Evolutionary conservation across 2,888 invertebrate genomes (phyloP), one percentile per base, ranked within the genome.

Genomic region (Catonia carolina): DNA sequence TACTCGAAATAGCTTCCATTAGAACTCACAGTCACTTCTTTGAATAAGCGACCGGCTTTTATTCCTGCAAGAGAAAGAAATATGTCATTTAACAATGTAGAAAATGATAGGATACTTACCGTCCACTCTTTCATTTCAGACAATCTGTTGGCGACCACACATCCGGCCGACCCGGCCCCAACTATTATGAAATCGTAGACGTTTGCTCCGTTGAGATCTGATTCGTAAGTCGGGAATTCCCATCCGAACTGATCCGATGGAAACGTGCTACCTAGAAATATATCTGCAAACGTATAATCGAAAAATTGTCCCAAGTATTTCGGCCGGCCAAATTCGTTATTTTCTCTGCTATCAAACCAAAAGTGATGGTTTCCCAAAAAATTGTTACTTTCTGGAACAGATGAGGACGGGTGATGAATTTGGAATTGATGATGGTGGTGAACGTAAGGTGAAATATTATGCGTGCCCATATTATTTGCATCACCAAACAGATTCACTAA

Each of bases 91-190:
- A n/a, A n/a, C n/a, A n/a, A n/a, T n/a, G n/a, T n/a, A n/a, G n/a
- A n/a, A n/a, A n/a, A n/a, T n/a, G n/a, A n/a, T n/a, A n/a, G n/a
- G n/a, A n/a, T 42, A 45, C 59, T 54, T 17, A 74, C 70, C 58
- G 62, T 71, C 72, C 72, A 73, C 33, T 69, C 60, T 35, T 64
- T 57, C 12, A 68, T 64, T 62, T 75, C 73, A 0, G 74, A 69
- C 14, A 78, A 67, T 22, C 76, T 67, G 61, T 73, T 76, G 27
- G 77, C 77, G 7, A 77, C 59, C 1, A 75, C 75, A 22, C 76
- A 74, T 2, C 78, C 78, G 0, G 77, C 76, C 0, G 77, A 73
- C 1, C 78, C 77, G 1, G 71, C 75, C 2, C 78, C 78, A 17
- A 77, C 73, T 59, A 74, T 65, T 20, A 75, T 70, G 61, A 74